Evolutionary conservation across 2,888 invertebrate species (phyloP).

Genomic region (Brenthis hecate): DNA sequence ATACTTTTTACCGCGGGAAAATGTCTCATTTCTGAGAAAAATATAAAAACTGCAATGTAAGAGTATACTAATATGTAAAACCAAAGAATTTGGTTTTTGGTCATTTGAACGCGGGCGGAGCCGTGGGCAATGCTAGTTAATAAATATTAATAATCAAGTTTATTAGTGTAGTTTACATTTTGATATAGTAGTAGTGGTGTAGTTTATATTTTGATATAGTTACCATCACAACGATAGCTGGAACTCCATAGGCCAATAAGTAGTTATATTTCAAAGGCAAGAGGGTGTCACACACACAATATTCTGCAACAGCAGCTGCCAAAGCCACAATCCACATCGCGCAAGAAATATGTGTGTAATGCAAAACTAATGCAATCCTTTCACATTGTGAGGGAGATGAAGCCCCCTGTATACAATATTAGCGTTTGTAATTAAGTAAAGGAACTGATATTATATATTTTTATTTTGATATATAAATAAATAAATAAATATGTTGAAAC

Average conservation of each 20-base stretch:
- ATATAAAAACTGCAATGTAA: no score
- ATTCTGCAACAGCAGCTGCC: conserved; percentile 76
- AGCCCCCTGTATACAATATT: conserved; percentile 77
- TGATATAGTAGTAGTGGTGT: no score
- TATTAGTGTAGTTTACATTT: no score
- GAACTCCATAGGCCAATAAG: conserved; percentile 83
- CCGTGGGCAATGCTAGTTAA: no score
- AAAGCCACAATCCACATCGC: conserved; percentile 87
- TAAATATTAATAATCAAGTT: no score
- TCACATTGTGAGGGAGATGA: conserved; percentile 85
- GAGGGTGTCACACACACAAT: conserved; percentile 83
- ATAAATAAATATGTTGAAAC: no score
- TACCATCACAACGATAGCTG: conserved; percentile 86
- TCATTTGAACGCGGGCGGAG: no score
- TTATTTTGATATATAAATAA: no score
- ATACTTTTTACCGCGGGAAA: no score
- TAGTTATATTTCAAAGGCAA: conserved; percentile 83
- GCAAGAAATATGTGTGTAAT: conserved; percentile 86
- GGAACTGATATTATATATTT: neutral
- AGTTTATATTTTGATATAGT: conserved; percentile 46
- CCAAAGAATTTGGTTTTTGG: no score
- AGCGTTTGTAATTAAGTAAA: neutral
- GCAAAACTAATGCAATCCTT: conserved; percentile 85
- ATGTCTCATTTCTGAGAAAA: no score
- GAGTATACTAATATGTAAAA: no score